phyloP scores from a whole-genome alignment of 2,888 invertebrate species.

The Microplitis manilae region DNA sequence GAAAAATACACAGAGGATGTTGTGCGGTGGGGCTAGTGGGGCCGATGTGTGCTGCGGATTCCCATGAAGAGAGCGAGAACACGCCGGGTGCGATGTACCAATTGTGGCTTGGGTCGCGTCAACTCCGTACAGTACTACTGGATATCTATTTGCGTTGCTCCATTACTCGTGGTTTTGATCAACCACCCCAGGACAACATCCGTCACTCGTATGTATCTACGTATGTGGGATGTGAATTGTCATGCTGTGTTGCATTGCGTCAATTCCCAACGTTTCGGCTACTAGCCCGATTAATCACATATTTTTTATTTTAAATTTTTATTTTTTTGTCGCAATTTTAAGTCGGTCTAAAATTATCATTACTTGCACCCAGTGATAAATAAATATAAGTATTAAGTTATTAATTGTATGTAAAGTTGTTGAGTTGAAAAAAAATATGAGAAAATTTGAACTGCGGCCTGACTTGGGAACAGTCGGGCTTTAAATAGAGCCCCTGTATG shows the following conservation, averaged over 20 bases:
- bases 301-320: background rate
- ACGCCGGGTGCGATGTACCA: slow-evolving; percentile 22
- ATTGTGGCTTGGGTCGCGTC: slow-evolving; percentile 28
- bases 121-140: slow-evolving; percentile 8
- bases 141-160: slow-evolving; percentile 57
- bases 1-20: background rate
- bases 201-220: slow-evolving; percentile 49
- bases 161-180: slow-evolving; percentile 59
- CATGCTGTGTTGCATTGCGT: background rate
- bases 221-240: slow-evolving; percentile 1
- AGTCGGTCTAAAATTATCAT: background rate
- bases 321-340: background rate
- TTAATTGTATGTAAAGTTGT: background rate
- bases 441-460: background rate
- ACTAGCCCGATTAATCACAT: background rate
- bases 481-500: background rate
- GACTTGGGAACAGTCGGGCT: background rate
- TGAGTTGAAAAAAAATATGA: background rate
- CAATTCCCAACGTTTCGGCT: background rate
- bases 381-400: background rate
- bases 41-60: background rate
- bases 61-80: slow-evolving; percentile 3
- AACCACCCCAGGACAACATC: slow-evolving; percentile 54
- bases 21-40: background rate
- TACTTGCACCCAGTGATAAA: too few relatives aligned